Conservation (phyloP, 2,797 vertebrate species). For the Peromyscus attwateri region DNA sequence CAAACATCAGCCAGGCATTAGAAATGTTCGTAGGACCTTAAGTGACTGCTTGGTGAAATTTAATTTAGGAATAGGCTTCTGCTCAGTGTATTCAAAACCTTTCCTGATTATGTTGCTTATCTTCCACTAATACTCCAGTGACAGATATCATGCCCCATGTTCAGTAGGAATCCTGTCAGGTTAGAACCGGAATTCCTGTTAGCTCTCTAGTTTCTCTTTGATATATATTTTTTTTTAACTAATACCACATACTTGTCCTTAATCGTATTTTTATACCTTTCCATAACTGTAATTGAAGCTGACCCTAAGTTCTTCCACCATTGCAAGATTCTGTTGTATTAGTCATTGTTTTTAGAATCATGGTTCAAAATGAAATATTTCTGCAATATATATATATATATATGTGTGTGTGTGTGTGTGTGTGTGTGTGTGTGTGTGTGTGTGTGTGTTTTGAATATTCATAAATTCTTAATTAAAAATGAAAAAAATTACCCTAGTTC, state of each 20-base stretch:
- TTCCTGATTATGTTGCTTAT: not conserved
- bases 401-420: no score
- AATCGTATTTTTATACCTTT: not conserved
- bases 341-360: not conserved
- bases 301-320: no score
- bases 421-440: no score
- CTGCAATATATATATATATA: not conserved
- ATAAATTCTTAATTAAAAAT: not conserved
- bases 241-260: not conserved
- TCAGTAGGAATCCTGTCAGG: not conserved
- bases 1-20: not conserved
- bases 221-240: not conserved
- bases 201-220: not conserved
- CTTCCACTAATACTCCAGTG: not conserved
- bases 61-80: not conserved
- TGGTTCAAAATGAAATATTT: not conserved
- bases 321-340: not conserved
- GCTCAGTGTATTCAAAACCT: not conserved
- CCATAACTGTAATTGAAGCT: not conserved
- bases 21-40: not conserved
- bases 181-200: not conserved
- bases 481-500: not conserved
- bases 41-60: not conserved
- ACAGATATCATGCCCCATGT: no score
- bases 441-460: not conserved